Base-by-base conservation (phyloP, 2,113 vertebrate species). In the Andinoacara biseriatus region DNA sequence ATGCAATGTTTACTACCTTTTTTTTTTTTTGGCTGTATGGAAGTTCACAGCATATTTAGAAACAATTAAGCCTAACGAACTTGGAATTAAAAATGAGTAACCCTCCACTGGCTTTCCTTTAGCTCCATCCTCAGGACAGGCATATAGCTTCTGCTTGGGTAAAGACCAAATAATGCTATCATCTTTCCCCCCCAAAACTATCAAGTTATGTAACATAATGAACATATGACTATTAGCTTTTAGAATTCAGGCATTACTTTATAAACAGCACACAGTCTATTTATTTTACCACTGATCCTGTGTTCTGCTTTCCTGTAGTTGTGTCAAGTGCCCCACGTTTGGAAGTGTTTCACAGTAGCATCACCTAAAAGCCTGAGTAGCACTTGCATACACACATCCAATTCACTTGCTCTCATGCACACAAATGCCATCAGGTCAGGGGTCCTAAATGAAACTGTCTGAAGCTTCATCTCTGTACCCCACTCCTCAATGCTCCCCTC, bases 381-480 rank as follows among this genome's bases (percentile, higher is more conserved):
- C 43, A 58, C 76, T 57, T 49, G 38, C 58, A 63, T 62, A 9
- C 76, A 74, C 84, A 74, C 60, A 56, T 62, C 17, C 67, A 86
- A 61, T 75, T 76, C 46, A 40, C 62, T 78, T 54, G 63, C 78
- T 60, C 80, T 81, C 46, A 46, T 58, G 67, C 62, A 60, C 58
- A 79, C 33, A 82, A 61, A 84, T 17, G 58, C 62, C 77, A 77
- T 81, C 74, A 75, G 93, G 93, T 95, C 93, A 92, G 76, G 89
- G 92, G 93, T 95, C 92, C 85, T 90, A 80, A 89, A 94, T 93
- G 89, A 95, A 86, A 86, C 90, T 91, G 92, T 92, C 93, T 91
- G 31, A 67, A 86, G 86, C 86, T 83, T 92, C 90, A 85, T 91
- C 84, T 90, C 67, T 40, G 74, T 2, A 52, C 82, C 56, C 54